These are phyloP conservation scores for Popillia japonica DNA, from an alignment of 1,140 invertebrate species.

Conservation along the genomic window DNA sequence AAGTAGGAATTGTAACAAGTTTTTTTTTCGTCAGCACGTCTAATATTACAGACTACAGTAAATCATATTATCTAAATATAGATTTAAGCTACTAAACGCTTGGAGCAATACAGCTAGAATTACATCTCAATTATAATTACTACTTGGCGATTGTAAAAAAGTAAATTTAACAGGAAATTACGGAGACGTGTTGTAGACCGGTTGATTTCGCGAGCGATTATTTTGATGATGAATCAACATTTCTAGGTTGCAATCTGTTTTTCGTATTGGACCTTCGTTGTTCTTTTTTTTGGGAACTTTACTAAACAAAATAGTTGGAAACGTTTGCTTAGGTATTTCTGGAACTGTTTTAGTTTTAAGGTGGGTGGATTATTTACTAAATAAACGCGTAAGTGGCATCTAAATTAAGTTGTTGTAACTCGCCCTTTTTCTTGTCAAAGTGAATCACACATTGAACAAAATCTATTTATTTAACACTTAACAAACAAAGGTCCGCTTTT, in stretches of 20 bases:
- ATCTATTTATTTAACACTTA: neutral
- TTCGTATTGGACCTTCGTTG: neutral
- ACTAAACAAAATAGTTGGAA: neutral
- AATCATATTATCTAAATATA: constrained; percentile 8
- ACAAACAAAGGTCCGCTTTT: neutral
- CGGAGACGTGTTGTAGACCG: neutral
- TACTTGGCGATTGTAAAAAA: neutral
- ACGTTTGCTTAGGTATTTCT: neutral
- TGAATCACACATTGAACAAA: neutral
- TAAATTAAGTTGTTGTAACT: neutral
- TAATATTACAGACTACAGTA: neutral
- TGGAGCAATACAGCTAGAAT: neutral
- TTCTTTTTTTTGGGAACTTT: neutral
- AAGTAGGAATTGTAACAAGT: neutral
- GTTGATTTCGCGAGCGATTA: neutral
- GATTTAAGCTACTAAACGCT: neutral
- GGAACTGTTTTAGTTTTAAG: neutral
- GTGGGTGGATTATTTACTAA: neutral
- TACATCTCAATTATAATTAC: neutral
- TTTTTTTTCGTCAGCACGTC: neutral
- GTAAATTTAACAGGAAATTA: neutral
- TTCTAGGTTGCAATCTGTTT: neutral
- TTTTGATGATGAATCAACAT: neutral
- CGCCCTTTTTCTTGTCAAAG: neutral
- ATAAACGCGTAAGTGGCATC: neutral